Conservation (phyloP, 1,140 invertebrate species). For the silkworm (Bombyx mori) region DNA sequence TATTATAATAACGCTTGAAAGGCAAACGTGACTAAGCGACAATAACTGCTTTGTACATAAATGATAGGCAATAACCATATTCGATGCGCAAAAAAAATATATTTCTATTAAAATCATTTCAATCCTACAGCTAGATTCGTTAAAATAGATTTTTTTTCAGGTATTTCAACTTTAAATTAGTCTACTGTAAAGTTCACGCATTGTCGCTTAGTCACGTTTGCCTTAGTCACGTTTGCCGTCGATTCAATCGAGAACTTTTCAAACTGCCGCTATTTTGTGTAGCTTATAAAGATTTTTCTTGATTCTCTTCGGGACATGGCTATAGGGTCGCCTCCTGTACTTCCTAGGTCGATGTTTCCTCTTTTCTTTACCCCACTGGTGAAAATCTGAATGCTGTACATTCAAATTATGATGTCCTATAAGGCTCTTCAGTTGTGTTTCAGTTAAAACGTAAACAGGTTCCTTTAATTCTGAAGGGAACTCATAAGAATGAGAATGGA, state of each 20-base stretch:
- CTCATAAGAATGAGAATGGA: background rate
- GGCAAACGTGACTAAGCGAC: no score
- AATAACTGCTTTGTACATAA: no score
- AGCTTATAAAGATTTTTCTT: slow-evolving; percentile 34
- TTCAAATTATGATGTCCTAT: slow-evolving; percentile 49
- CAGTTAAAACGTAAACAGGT: slow-evolving; percentile 49
- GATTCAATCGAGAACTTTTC: background rate
- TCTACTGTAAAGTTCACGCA: no score
- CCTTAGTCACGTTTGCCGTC: no score
- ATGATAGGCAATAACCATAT: no score
- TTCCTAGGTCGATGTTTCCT: slow-evolving; percentile 27
- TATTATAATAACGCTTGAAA: no score
- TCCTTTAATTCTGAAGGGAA: slow-evolving; percentile 16
- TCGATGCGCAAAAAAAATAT: no score
- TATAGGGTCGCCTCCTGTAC: slow-evolving; percentile 31
- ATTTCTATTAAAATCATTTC: no score
- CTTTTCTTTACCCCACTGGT: slow-evolving; percentile 28
- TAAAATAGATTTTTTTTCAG: no score
- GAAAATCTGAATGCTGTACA: slow-evolving; percentile 52
- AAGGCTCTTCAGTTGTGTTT: slow-evolving; percentile 44
- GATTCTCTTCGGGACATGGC: slow-evolving; percentile 20
- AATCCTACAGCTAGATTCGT: no score
- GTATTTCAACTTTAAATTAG: no score
- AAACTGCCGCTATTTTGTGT: slow-evolving; percentile 32
- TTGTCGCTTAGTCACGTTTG: no score